Percentiles rank a stretch among this genome's conserved stretches.
phyloP scores from a whole-genome alignment of 92 coral and sea anemone species.

The Galaxea fascicularis region DNA sequence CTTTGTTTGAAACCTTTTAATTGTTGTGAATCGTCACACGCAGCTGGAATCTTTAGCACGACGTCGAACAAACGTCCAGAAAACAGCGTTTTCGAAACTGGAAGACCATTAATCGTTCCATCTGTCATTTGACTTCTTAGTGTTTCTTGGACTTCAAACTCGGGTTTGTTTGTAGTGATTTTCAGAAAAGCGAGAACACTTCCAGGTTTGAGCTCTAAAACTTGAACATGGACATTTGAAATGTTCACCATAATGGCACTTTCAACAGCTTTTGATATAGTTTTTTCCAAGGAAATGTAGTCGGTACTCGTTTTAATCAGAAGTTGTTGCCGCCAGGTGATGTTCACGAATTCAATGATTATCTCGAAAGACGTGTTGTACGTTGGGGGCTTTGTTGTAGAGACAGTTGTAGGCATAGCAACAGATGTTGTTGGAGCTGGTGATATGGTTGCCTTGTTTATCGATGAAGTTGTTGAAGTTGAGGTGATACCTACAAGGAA shows the following conservation, averaged over 20 bases:
- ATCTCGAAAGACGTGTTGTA: slow-evolving; percentile 9
- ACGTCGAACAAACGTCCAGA: slow-evolving; percentile 43
- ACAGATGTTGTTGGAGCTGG: slow-evolving; percentile 5
- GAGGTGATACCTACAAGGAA: not conserved
- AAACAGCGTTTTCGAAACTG: slow-evolving; percentile 24
- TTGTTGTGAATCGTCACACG: slow-evolving; percentile 4
- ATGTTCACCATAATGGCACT: not conserved
- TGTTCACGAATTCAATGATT: slow-evolving; percentile 12
- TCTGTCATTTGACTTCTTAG: slow-evolving; percentile 1
- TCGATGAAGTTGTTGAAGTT: not conserved
- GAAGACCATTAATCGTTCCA: slow-evolving; percentile 8
- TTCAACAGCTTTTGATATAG: slow-evolving; percentile 11
- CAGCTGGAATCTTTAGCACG: slow-evolving; percentile 1
- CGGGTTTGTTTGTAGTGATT: not conserved
- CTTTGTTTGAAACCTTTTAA: slow-evolving; percentile 5
- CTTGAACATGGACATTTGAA: not conserved
- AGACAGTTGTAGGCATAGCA: not conserved
- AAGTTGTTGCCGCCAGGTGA: slow-evolving; percentile 25
- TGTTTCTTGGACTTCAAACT: not conserved
- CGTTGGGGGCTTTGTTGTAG: not conserved
- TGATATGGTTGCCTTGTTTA: not conserved
- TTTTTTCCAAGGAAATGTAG: not conserved
- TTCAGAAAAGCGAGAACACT: slow-evolving; percentile 40
- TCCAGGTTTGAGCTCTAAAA: slow-evolving; percentile 41
- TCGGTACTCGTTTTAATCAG: not conserved